Evolutionary conservation across 2,797 vertebrate species (phyloP), one percentile per base, ranked within the genome.

Genomic region (Choloepus didactylus): DNA sequence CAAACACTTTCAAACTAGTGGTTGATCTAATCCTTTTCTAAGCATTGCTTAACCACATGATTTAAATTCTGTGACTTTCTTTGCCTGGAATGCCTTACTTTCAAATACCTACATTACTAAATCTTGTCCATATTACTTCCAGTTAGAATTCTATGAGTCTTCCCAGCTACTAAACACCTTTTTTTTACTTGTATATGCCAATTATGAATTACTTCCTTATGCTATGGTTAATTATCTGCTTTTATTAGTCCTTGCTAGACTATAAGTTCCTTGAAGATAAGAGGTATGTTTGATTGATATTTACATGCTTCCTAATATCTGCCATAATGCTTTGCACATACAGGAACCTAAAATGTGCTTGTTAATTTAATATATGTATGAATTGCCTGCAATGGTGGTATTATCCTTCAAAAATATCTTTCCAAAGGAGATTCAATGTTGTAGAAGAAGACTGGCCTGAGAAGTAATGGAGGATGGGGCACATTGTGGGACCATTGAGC

Each of bases 21-120:
- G 46, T 29, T 95, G 62, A 92, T 29, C 44, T 94, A 90, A 92
- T 83, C 56, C 23, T 85, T 89, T 54, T 21, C 66, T 35, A 79
- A 81, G 29, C 66, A 31, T 64, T 59, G 44, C n/a, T 64, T 62
- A 35, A 6, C 38, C 62, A 79, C 72, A 46, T 69, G 59, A 85
- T 85, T 80, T 82, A 90, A 66, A 83, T 51, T 66, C 6, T 49
- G 18, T 82, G 73, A 88, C 31, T 77, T 23, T 29, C 54, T 95
- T 11, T 66, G 4, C 14, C 15, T 96, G 84, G 66, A 87, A 91
- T 80, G 35, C 19, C 29, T 60, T 76, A n/a, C 41, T 54, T 89
- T 90, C 51, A 75, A n/a, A 82, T 23, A 90, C 7, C 46, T n/a
- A 73, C 25, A 73, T 41, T n/a, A 67, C 11, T 69, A 25, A 67